Percentiles rank a stretch among this genome's conserved stretches.
phyloP scores from a whole-genome alignment of 2,888 invertebrate genomes.

The Caradrina clavipalpis region DNA sequence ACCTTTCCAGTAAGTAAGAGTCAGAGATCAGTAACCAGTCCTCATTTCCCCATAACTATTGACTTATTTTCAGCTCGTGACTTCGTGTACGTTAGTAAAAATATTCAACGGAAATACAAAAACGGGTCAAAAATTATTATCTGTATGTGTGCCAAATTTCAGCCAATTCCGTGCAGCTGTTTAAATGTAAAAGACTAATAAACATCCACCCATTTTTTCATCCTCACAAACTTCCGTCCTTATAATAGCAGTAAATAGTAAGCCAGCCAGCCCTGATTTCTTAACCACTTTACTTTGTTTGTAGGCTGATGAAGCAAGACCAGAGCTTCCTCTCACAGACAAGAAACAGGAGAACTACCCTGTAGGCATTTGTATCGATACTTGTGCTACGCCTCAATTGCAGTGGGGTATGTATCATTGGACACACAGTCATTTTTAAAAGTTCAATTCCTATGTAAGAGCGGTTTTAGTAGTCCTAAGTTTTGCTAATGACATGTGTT shows the following conservation, averaged over 20 bases:
- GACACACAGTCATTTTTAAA: neutral
- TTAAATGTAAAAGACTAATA: no score
- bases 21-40: no score
- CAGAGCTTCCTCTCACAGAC: constrained; percentile 95
- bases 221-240: neutral
- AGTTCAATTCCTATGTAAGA: no score
- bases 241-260: neutral
- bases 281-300: constrained; percentile 45
- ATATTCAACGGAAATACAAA: no score
- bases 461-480: no score
- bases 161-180: no score
- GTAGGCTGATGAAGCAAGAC: constrained; percentile 93
- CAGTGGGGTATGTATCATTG: constrained; percentile 90
- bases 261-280: neutral
- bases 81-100: no score
- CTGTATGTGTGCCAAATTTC: no score
- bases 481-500: no score
- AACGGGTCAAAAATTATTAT: no score
- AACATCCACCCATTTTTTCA: neutral
- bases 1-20: neutral
- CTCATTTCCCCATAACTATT: no score
- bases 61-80: no score
- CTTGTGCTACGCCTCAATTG: constrained; percentile 92
- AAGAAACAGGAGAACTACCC: constrained; percentile 95
- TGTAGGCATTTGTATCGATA: constrained; percentile 94